Percentiles rank a stretch among this genome's conserved stretches.
phyloP scores from a whole-genome alignment of 37 sponge, comb jelly and placozoan genomes.

The Corticium candelabrum region DNA sequence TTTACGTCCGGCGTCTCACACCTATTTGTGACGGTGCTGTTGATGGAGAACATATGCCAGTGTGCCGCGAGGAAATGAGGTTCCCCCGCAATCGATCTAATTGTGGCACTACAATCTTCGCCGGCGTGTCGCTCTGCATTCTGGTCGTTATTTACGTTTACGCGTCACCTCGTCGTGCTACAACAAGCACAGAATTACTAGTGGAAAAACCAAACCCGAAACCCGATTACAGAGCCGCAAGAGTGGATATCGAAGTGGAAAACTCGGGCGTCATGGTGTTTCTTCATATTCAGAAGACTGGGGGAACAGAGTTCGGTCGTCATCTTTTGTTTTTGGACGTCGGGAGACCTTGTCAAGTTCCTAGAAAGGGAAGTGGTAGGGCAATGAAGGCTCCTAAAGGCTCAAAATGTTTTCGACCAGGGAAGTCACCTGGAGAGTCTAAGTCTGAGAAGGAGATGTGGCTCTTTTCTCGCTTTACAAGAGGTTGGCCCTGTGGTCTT shows the following conservation, averaged over 20 bases:
- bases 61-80: too few species aligned
- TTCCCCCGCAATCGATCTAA: too few species aligned
- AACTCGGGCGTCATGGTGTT: slow-evolving; percentile 43
- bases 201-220: neutral
- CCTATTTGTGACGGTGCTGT: too few species aligned
- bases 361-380: too few species aligned
- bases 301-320: slow-evolving; percentile 57
- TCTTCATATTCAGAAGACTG: slow-evolving; percentile 88
- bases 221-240: neutral
- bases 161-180: too few species aligned
- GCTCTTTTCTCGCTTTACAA: slow-evolving; percentile 66
- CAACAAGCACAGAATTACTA: too few species aligned
- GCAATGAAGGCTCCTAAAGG: neutral
- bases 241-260: slow-evolving; percentile 15
- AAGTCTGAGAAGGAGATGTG: slow-evolving; percentile 39
- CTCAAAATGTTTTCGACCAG: slow-evolving; percentile 26
- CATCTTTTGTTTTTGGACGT: slow-evolving; percentile 29
- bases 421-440: too few species aligned
- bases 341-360: slow-evolving; percentile 15
- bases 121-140: too few species aligned
- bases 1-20: too few species aligned
- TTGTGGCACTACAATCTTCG: too few species aligned
- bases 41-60: too few species aligned
- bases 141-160: too few species aligned
- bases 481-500: slow-evolving; percentile 75